Evolutionary conservation across 2,888 invertebrate species (phyloP).

Genomic region (Andrena camellia): DNA sequence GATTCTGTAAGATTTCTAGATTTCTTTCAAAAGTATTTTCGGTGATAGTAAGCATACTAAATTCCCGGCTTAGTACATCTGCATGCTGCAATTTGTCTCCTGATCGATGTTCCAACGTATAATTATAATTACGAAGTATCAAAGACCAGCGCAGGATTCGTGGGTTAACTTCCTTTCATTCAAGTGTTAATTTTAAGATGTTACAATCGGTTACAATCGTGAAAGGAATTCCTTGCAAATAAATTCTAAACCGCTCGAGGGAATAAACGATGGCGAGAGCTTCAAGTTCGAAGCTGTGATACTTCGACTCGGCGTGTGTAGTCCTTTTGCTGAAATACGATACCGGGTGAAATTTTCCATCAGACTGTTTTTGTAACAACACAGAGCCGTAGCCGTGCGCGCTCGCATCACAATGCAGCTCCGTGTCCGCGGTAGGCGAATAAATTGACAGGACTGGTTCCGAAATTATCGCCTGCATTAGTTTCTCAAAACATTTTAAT

Average conservation of each 20-base stretch:
- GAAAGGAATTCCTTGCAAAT: constrained; percentile 71
- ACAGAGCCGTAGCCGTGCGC: neutral
- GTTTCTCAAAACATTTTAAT: constrained; percentile 59
- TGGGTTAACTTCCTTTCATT: constrained; percentile 75
- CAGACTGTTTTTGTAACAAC: constrained; percentile 2
- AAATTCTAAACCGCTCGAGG: constrained; percentile 69
- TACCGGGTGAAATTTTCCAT: neutral
- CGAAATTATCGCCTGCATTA: constrained; percentile 61
- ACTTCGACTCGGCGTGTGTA: constrained; percentile 70
- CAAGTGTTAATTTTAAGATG: constrained; percentile 63
- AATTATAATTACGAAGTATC: constrained; percentile 30
- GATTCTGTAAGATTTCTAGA: constrained; percentile 24
- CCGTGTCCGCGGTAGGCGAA: constrained; percentile 73
- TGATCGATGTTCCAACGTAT: constrained; percentile 9
- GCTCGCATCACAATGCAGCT: constrained; percentile 76
- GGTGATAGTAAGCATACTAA: constrained; percentile 1
- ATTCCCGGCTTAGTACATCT: constrained; percentile 13
- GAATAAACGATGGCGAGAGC: constrained; percentile 65
- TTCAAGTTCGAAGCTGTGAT: constrained; percentile 79
- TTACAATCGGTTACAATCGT: constrained; percentile 76
- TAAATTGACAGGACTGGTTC: constrained; percentile 76
- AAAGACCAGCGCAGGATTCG: constrained; percentile 31
- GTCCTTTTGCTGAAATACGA: constrained; percentile 75
- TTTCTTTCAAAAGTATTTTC: constrained; percentile 36
- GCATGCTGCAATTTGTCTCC: constrained; percentile 9